Evolutionary conservation across 2,113 vertebrate species (phyloP), one percentile per base, ranked within the genome.

Genomic region (Mesocricetus auratus): DNA sequence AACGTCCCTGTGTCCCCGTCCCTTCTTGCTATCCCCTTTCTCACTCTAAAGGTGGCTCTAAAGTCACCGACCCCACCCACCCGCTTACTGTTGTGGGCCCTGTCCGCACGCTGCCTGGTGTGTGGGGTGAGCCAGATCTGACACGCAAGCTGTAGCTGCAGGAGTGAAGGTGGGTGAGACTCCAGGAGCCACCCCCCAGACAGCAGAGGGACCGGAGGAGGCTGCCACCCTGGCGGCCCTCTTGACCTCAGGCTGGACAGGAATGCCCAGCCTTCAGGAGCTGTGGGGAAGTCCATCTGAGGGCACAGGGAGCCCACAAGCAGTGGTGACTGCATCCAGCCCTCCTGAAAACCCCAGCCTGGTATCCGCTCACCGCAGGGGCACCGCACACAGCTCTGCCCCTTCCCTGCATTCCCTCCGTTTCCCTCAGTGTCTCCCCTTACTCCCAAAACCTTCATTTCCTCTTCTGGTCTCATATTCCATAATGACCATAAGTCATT

Each of bases 351-450:
- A 81, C 39, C 6, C 21, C 81, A 62, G 68, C 42, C 19, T n/a
- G 31, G 31, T 6, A 21, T 16, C 58, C 29, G 88, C 42, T 7
- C 2, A 3, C 26, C 82, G 45, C n/a, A 8, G 17, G 71, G 56
- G 19, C n/a, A 19, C 39, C 7, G 31, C 42, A 22, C 31, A 45
- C 36, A 58, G 26, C 10, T 1, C 33, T 19, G 3, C 3, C 3
- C 42, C 21, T 17, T 69, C 36, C 39, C 56, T 39, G 8, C 33
- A 21, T 45, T 47, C 26, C 9, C 24, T 45, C 17, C 39, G 4
- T 19, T 4, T 3, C 85, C 26, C 39, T 2, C n/a, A 0, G 39
- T 2, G 0, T 53, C 53, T 19, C 24, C 11, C 53, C 22, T 17
- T 29, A 2, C 29, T 5, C 39, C 21, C 26, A 1, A 3, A 33